Percentiles rank a stretch among this genome's conserved stretches.
Conservation (phyloP, 1,140 invertebrate genomes). For the Temnothorax longispinosus region DNA sequence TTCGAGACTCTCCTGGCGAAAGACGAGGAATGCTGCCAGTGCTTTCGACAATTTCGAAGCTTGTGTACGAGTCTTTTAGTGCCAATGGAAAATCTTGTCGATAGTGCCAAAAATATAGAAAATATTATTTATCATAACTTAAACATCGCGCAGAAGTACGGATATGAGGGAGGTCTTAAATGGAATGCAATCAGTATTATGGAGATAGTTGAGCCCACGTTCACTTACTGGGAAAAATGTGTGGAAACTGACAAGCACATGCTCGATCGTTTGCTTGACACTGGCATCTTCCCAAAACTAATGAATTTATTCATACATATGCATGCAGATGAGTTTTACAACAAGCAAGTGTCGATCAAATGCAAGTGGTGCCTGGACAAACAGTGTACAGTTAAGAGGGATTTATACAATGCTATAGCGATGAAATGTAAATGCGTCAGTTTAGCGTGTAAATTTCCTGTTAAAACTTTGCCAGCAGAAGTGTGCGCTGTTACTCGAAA, state of each 20-base stretch:
- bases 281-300: conserved; percentile 34
- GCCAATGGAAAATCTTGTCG: conserved; percentile 56
- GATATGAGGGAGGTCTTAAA: conserved; percentile 43
- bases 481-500: conserved; percentile 39
- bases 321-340: conserved; percentile 34
- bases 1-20: conserved; percentile 51
- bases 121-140: conserved; percentile 32
- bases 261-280: conserved; percentile 41
- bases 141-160: conserved; percentile 54
- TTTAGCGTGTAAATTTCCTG: conserved; percentile 62
- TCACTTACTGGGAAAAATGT: conserved; percentile 72
- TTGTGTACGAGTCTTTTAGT: conserved; percentile 60
- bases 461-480: conserved; percentile 44
- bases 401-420: conserved; percentile 65
- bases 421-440: conserved; percentile 53
- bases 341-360: conserved; percentile 43
- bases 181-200: conserved; percentile 34
- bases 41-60: conserved; percentile 68
- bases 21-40: conserved; percentile 65
- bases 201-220: conserved; percentile 61
- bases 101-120: conserved; percentile 30
- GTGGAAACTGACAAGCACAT: conserved; percentile 13
- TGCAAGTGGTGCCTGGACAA: conserved; percentile 59
- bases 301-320: conserved; percentile 56
- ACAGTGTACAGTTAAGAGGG: conserved; percentile 65